These are phyloP conservation scores for Dryocosmus kuriphilus DNA, from an alignment of 2,888 invertebrate species.

Conservation along the genomic window DNA sequence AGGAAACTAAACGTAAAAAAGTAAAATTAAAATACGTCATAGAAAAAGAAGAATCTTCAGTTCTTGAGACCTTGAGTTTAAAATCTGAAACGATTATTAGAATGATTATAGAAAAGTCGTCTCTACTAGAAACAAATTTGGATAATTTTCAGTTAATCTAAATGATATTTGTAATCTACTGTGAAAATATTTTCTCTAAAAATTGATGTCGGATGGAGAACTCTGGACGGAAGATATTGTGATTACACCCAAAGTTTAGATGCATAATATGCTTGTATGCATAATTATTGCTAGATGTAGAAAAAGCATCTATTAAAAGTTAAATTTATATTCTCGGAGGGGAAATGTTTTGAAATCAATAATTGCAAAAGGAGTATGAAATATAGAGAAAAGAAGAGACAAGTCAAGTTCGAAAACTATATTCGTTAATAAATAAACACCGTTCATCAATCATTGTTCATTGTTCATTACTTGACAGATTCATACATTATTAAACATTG, in stretches of 20 bases:
- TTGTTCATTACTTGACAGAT: constrained; percentile 1
- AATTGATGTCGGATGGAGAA: background rate
- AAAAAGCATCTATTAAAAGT: background rate
- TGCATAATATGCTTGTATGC: background rate
- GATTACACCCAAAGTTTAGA: background rate
- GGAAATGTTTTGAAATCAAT: background rate
- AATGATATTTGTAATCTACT: background rate
- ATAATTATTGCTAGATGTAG: background rate
- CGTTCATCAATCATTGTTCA: background rate
- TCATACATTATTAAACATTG: constrained; percentile 15
- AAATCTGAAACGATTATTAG: background rate
- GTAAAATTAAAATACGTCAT: background rate
- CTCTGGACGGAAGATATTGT: background rate
- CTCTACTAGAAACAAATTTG: background rate
- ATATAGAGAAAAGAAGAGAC: constrained; percentile 29
- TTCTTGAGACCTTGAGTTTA: background rate
- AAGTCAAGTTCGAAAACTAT: constrained; percentile 5
- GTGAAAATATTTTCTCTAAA: background rate
- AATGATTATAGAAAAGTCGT: background rate
- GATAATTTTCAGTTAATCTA: background rate
- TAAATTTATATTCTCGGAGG: background rate
- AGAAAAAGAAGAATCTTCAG: background rate
- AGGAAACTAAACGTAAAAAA: background rate
- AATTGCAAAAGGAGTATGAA: background rate
- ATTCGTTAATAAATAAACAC: constrained; percentile 1